Percentiles rank a stretch among this genome's conserved stretches.
phyloP scores from a whole-genome alignment of 2,113 vertebrate species.

The Paramisgurnus dabryanus region DNA sequence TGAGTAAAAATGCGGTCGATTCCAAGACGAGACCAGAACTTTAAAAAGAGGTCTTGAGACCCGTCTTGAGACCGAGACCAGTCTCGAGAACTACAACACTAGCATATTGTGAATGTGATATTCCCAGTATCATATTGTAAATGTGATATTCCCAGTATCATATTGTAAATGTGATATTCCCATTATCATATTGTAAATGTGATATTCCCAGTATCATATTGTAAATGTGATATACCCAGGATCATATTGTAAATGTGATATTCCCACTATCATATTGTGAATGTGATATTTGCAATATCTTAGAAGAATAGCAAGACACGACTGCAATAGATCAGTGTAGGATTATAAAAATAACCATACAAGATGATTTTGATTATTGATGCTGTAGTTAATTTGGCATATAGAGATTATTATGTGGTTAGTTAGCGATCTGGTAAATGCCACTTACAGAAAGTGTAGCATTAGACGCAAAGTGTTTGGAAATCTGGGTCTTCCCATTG shows the following conservation, averaged over 20 bases:
- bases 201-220: too few relatives aligned
- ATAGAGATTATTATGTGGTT: background rate
- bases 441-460: slow-evolving; percentile 67
- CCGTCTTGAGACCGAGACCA: too few relatives aligned
- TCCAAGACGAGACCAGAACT: too few relatives aligned
- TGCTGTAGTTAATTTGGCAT: background rate
- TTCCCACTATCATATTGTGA: background rate
- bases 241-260: too few relatives aligned
- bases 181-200: background rate
- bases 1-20: too few relatives aligned
- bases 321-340: background rate
- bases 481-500: slow-evolving; percentile 77
- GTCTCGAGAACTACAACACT: too few relatives aligned
- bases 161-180: too few relatives aligned
- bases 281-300: background rate
- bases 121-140: too few relatives aligned
- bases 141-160: too few relatives aligned
- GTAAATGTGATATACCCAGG: too few relatives aligned
- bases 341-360: slow-evolving; percentile 1
- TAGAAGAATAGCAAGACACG: background rate
- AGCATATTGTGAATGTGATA: too few relatives aligned
- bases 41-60: too few relatives aligned
- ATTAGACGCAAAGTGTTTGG: slow-evolving; percentile 66
- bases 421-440: background rate
- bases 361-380: background rate